Evolutionary conservation across 1,140 invertebrate genomes (phyloP), one percentile per base, ranked within the genome.

Genomic region (Sweltsa coloradensis): DNA sequence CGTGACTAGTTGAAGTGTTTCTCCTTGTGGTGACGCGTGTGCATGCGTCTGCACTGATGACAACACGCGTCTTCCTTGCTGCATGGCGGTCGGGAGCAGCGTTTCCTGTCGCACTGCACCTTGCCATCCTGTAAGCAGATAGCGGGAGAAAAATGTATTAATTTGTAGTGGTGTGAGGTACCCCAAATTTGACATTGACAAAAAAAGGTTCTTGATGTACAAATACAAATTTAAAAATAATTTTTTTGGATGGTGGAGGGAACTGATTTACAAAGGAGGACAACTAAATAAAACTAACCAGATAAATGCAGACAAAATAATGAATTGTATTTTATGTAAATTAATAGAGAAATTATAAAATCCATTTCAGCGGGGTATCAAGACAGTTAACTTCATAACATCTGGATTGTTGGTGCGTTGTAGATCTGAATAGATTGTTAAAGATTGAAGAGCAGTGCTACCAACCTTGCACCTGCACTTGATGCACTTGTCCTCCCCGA

Each of bases 391-490:
- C 2, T 6, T 21, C n/a, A n/a, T n/a, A n/a, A n/a, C n/a, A n/a
- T n/a, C n/a, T n/a, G n/a, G n/a, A n/a, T n/a, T n/a, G n/a, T n/a
- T n/a, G n/a, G n/a, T n/a, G n/a, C n/a, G n/a, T n/a, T n/a, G n/a
- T n/a, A n/a, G n/a, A n/a, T n/a, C n/a, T n/a, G n/a, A n/a, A n/a
- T n/a, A n/a, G n/a, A n/a, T n/a, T n/a, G n/a, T n/a, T n/a, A n/a
- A n/a, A n/a, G n/a, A n/a, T n/a, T n/a, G n/a, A n/a, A n/a, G n/a
- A n/a, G n/a, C n/a, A 18, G 19, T 13, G 21, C 21, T 45, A 65
- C 70, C 74, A 67, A 91, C 88, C 74, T 89, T 86, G 72, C 89
- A 92, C 53, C 79, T 73, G 62, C 89, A 92, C 49, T 79, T 85
- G 55, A 91, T 79, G 60, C 88, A 92, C 60, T 85, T 84, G 58